Evolutionary conservation across 2,113 vertebrate species (phyloP).

Genomic region (Synodontis membranacea): DNA sequence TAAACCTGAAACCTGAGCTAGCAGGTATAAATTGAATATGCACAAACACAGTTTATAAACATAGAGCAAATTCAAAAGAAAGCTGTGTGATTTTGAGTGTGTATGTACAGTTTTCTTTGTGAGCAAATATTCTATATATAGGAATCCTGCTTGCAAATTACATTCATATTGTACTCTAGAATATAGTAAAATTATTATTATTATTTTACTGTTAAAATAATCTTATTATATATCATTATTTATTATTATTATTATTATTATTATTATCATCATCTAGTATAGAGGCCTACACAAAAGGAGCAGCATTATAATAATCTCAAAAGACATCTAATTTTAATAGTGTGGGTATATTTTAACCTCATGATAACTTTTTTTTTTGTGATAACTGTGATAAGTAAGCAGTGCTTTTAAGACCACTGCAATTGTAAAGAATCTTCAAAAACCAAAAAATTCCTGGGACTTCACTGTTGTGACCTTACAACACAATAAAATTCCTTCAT

Average conservation of each 20-base stretch:
- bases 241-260: neutral
- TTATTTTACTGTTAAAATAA: no score
- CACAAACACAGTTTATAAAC: neutral
- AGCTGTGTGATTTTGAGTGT: neutral
- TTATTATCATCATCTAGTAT: neutral
- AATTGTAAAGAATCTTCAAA: neutral
- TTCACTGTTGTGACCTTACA: constrained; percentile 25
- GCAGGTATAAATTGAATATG: neutral
- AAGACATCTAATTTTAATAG: neutral
- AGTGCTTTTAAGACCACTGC: neutral
- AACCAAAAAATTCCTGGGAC: neutral
- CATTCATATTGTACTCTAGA: neutral
- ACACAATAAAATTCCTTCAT: constrained; percentile 42
- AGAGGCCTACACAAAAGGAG: neutral
- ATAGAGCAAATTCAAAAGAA: neutral
- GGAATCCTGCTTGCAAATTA: neutral
- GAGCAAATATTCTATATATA: neutral
- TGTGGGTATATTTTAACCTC: neutral
- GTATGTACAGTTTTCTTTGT: neutral
- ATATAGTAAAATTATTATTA: neutral
- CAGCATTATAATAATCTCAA: neutral
- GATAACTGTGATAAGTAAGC: neutral
- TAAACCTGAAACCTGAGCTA: neutral
- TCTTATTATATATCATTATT: no score
- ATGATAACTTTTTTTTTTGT: neutral